Conservation (phyloP, 1,140 invertebrate genomes). For the Ptiloglossa arizonensis region DNA sequence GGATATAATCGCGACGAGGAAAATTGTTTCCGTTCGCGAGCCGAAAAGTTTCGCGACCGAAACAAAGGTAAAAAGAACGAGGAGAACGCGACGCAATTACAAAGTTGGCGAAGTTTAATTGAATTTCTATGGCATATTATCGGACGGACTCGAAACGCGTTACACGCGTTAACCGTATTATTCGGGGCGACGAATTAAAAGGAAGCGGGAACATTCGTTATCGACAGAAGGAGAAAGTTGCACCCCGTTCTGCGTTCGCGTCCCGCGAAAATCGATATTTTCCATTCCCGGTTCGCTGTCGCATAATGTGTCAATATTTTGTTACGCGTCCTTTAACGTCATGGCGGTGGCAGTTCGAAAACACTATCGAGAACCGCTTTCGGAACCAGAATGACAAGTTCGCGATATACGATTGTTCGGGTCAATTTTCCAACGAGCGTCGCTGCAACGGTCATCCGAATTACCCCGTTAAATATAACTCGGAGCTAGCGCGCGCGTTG, state of each 20-base stretch:
- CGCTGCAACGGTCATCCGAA: too few species aligned
- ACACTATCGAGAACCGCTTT: not conserved
- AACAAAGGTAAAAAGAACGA: constrained; percentile 16
- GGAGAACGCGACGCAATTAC: constrained; percentile 27
- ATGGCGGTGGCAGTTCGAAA: not conserved
- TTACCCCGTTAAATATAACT: too few species aligned
- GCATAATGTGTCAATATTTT: constrained; percentile 8
- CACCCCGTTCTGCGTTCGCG: not conserved
- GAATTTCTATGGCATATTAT: constrained; percentile 36
- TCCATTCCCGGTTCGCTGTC: not conserved
- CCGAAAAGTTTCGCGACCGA: constrained; percentile 11
- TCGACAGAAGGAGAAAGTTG: not conserved
- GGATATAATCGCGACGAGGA: not conserved
- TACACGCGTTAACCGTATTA: constrained; percentile 16
- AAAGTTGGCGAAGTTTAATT: constrained; percentile 45
- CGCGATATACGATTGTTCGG: not conserved
- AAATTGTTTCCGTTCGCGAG: constrained; percentile 9
- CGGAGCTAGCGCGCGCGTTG: too few species aligned
- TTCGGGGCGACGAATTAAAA: constrained; percentile 6
- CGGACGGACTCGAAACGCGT: not conserved
- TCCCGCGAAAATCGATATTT: constrained; percentile 10
- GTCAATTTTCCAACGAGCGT: not conserved
- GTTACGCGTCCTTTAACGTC: constrained; percentile 7
- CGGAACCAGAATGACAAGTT: not conserved
- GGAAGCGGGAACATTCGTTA: not conserved